Evolutionary conservation across 2,797 vertebrate genomes (phyloP).

Genomic region (Eulemur albifrons): DNA sequence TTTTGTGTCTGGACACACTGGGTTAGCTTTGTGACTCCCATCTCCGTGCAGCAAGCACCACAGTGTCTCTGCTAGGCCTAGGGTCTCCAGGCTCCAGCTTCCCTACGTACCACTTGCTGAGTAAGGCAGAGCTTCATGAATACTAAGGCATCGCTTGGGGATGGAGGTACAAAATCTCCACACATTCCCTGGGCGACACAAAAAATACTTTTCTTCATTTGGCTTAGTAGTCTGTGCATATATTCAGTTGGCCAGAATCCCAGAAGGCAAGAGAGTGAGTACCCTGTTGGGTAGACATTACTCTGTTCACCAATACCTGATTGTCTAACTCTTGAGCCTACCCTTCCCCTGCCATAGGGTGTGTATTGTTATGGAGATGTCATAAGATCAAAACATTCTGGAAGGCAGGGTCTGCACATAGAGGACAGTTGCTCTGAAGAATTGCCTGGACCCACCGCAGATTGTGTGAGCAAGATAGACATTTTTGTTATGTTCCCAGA

Average conservation of each 20-base stretch:
- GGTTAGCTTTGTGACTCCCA: not conserved
- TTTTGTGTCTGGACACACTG: not conserved
- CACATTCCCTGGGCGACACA: not conserved
- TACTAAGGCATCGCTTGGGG: not conserved
- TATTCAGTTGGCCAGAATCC: not conserved
- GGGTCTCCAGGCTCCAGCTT: not conserved
- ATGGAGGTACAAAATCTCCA: not conserved
- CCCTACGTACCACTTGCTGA: not conserved
- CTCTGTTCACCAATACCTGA: not conserved
- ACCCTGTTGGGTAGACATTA: not conserved
- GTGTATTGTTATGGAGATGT: not conserved
- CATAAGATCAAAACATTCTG: not conserved
- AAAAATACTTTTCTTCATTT: not conserved
- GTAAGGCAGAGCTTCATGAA: not conserved
- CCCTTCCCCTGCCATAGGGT: not conserved
- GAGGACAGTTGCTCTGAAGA: not conserved
- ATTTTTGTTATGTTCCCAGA: not conserved
- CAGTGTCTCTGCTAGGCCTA: not conserved
- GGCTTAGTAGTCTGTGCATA: not conserved
- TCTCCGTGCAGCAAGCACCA: not conserved
- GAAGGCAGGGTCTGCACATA: not conserved
- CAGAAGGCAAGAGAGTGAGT: not conserved
- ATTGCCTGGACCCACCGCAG: not conserved
- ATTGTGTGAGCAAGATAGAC: not conserved
- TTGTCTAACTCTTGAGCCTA: not conserved